Conservation (phyloP, 1,140 invertebrate genomes). For the Drosophila ohnishii region DNA sequence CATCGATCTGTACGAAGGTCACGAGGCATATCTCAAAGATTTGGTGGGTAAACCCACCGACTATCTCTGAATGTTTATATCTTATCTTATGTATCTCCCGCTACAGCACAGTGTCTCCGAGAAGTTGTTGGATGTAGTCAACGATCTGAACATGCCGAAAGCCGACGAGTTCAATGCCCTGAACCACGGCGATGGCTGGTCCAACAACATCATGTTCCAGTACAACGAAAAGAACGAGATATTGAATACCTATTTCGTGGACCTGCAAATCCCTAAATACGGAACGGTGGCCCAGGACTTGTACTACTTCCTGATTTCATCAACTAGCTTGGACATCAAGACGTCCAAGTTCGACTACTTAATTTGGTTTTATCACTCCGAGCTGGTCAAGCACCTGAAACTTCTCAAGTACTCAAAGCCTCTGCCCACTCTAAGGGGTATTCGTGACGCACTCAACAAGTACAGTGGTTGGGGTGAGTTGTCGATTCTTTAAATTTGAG, state of each 20-base stretch:
- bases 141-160: slow-evolving; percentile 40
- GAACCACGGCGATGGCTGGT: slow-evolving; percentile 86
- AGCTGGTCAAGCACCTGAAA: slow-evolving; percentile 54
- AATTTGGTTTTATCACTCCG: slow-evolving; percentile 67
- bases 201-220: slow-evolving; percentile 86
- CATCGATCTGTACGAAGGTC: slow-evolving; percentile 36
- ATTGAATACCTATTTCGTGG: slow-evolving; percentile 60
- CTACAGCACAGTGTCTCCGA: slow-evolving; percentile 23
- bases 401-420: slow-evolving; percentile 56
- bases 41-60: slow-evolving; percentile 27
- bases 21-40: slow-evolving; percentile 51
- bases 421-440: slow-evolving; percentile 53
- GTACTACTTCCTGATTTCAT: slow-evolving; percentile 71
- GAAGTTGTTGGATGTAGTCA: slow-evolving; percentile 23
- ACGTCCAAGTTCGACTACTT: slow-evolving; percentile 71
- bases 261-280: slow-evolving; percentile 67
- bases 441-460: slow-evolving; percentile 54
- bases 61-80: background rate
- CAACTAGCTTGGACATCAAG: slow-evolving; percentile 51
- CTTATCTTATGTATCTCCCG: background rate
- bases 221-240: slow-evolving; percentile 83
- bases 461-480: slow-evolving; percentile 65
- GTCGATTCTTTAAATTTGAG: background rate
- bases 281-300: slow-evolving; percentile 73
- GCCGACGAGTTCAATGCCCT: slow-evolving; percentile 85